These are phyloP conservation scores for Astropecten irregularis DNA, from an alignment of 53 echinoderm and acorn worm genomes.

Conservation along the genomic window DNA sequence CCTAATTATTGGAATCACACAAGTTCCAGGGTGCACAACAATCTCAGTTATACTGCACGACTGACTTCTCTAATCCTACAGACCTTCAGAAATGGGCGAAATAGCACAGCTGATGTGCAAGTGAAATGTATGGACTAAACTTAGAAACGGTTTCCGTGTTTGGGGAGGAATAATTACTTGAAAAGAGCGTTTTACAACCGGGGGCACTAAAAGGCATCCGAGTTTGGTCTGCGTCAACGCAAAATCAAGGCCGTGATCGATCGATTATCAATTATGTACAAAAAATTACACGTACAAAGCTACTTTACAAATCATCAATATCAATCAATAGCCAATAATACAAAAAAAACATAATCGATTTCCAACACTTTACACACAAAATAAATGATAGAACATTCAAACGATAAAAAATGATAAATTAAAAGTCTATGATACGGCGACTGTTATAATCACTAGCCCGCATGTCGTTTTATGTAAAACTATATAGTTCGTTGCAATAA, in stretches of 20 bases:
- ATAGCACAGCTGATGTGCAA: too few relatives aligned
- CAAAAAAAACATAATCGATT: slow-evolving; percentile 33
- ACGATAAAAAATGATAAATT: neutral
- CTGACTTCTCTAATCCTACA: too few relatives aligned
- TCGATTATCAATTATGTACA: slow-evolving; percentile 53
- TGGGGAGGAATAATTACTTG: too few relatives aligned
- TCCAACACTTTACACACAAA: slow-evolving; percentile 42
- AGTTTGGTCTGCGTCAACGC: slow-evolving; percentile 36
- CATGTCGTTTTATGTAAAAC: neutral
- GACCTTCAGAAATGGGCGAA: too few relatives aligned
- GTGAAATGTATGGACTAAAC: too few relatives aligned
- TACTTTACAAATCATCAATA: slow-evolving; percentile 22
- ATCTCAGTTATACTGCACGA: too few relatives aligned
- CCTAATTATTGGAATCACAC: too few relatives aligned
- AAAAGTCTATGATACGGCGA: neutral
- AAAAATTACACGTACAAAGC: neutral
- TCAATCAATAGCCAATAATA: slow-evolving; percentile 19
- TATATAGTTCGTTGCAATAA: too few relatives aligned
- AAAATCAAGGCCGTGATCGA: slow-evolving; percentile 27
- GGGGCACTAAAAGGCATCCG: neutral
- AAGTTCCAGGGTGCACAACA: too few relatives aligned
- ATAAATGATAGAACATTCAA: neutral
- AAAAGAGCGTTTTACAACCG: neutral
- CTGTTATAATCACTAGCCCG: neutral
- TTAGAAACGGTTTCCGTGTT: too few relatives aligned